A percentile compares a stretch with the other conserved stretches of the same genome.
These are phyloP conservation scores for Pseudopleuronectes americanus DNA, from an alignment of 2,797 vertebrate species.

Conservation along the genomic window DNA sequence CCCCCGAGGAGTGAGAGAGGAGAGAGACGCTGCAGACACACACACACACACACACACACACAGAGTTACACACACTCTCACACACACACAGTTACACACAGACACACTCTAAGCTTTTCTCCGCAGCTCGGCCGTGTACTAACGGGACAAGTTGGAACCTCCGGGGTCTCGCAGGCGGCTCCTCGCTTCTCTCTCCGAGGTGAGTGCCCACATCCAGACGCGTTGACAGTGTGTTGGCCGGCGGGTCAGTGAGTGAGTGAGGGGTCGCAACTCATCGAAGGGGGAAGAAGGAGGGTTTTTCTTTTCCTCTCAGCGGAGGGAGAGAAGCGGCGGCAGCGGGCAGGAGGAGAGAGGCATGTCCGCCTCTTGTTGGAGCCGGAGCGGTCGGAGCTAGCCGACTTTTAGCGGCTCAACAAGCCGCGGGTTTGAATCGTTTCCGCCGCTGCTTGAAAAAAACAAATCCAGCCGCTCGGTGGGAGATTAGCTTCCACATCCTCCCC, in stretches of 20 bases:
- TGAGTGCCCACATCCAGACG: conserved; percentile 54
- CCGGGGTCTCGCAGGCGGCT: conserved; percentile 44
- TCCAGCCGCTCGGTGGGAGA: conserved; percentile 25
- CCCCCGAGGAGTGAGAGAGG: conserved; percentile 62
- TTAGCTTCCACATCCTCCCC: conserved; percentile 62
- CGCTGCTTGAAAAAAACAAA: conserved; percentile 16
- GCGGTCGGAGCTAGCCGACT: background rate
- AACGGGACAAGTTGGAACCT: conserved; percentile 75
- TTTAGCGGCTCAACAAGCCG: conserved; percentile 2
- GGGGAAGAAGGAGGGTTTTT: conserved; percentile 24
- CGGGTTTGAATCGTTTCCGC: conserved; percentile 42
- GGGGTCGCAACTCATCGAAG: conserved; percentile 53
- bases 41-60: conserved; percentile 22
- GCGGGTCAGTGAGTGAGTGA: conserved; percentile 6
- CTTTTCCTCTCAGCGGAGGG: conserved; percentile 19
- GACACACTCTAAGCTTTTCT: conserved; percentile 33
- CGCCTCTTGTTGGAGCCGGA: conserved; percentile 40
- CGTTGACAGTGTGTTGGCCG: conserved; percentile 22
- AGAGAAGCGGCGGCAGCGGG: conserved; percentile 34
- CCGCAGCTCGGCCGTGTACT: conserved; percentile 42
- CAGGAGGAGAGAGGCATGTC: conserved; percentile 47
- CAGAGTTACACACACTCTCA: background rate
- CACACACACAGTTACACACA: background rate
- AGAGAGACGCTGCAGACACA: conserved; percentile 59
- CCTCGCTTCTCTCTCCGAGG: conserved; percentile 55